These are phyloP conservation scores for Halcyon leucocephala DNA, from an alignment of 2,797 vertebrate genomes.

Conservation along the genomic window DNA sequence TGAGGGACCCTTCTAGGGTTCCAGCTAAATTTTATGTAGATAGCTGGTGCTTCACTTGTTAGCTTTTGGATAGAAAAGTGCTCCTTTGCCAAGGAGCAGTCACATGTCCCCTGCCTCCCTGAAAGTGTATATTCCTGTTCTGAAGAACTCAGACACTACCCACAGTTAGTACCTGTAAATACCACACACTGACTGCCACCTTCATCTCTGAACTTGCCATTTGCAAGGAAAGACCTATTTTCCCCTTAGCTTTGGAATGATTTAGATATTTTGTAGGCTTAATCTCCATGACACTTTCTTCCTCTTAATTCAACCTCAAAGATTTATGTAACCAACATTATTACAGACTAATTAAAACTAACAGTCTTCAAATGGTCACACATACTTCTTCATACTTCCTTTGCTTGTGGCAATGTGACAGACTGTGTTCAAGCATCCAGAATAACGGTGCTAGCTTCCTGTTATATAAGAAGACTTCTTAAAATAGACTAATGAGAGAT, in stretches of 20 bases:
- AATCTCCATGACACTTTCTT: not conserved
- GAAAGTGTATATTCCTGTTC: not conserved
- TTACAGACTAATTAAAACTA: constrained; percentile 60
- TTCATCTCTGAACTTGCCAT: not conserved
- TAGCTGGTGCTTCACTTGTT: not conserved
- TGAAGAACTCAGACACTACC: not conserved
- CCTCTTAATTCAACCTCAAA: constrained; percentile 16
- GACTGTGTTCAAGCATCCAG: constrained; percentile 40
- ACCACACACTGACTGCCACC: rapidly evolving
- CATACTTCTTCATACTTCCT: constrained; percentile 21
- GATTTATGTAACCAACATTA: constrained; percentile 36
- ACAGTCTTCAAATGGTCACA: constrained; percentile 34
- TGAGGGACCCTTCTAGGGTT: not conserved
- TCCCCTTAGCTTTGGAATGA: not conserved
- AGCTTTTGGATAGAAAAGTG: not conserved
- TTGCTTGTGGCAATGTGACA: constrained; percentile 24
- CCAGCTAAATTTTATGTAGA: not conserved
- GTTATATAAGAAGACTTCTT: constrained; percentile 42
- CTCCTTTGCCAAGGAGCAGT: not conserved
- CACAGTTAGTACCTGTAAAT: not conserved
- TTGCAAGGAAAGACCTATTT: not conserved
- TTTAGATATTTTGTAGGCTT: not conserved
- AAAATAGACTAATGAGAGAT: constrained; percentile 44
- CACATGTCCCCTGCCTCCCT: not conserved
- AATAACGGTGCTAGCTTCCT: constrained; percentile 50